A percentile compares a stretch with the other conserved stretches of the same genome.
Evolutionary conservation across 2,888 invertebrate species (phyloP).

Genomic region (Chrysolina americana): DNA sequence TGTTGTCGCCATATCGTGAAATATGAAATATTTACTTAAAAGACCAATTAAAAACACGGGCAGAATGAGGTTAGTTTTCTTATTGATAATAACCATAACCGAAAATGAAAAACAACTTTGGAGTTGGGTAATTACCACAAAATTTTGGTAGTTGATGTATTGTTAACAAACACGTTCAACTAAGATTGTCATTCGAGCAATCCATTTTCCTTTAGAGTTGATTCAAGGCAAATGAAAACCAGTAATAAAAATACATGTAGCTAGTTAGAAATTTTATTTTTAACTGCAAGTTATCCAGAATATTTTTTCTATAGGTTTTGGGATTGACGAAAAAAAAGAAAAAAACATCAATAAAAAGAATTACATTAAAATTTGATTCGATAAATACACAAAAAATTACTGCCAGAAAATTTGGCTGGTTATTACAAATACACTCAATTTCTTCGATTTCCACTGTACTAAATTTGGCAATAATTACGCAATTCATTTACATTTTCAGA

Average conservation of each 20-base stretch:
- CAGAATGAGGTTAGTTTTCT: too few species aligned
- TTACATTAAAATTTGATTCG: not conserved
- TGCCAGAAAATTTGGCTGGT: not conserved
- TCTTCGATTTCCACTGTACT: constrained; percentile 26
- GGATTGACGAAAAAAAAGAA: not conserved
- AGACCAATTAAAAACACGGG: too few species aligned
- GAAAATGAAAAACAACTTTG: too few species aligned
- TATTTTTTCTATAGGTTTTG: not conserved
- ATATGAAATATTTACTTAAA: too few species aligned
- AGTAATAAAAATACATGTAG: not conserved
- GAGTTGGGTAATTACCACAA: too few species aligned
- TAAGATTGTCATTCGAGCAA: too few species aligned
- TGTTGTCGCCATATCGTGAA: too few species aligned
- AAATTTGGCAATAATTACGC: constrained; percentile 5
- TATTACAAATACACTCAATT: constrained; percentile 13
- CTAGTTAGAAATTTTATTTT: constrained; percentile 11
- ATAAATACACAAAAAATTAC: not conserved
- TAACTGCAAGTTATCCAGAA: not conserved
- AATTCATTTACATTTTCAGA: constrained; percentile 21
- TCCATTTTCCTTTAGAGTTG: too few species aligned
- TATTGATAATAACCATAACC: too few species aligned
- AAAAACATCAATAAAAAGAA: not conserved
- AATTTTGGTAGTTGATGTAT: too few species aligned
- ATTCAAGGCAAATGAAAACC: too few species aligned
- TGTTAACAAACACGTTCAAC: too few species aligned